phyloP scores from a whole-genome alignment of 2,797 vertebrate genomes.

The Danio choprae region DNA sequence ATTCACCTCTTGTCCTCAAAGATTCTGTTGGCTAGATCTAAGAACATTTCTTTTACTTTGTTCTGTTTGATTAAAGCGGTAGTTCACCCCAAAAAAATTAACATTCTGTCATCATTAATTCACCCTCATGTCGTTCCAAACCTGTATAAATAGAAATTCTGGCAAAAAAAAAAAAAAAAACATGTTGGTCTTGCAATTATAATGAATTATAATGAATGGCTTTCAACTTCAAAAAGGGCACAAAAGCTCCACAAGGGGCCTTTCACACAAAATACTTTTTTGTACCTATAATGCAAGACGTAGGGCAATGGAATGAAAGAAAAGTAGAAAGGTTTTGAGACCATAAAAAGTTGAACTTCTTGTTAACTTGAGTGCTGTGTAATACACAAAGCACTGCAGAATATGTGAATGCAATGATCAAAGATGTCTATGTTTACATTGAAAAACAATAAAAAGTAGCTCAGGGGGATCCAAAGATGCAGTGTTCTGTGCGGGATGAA shows the following conservation, averaged over 20 bases:
- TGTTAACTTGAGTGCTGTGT: neutral
- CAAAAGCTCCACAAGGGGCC: neutral
- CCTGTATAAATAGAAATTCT: neutral
- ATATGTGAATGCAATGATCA: neutral
- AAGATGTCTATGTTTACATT: neutral
- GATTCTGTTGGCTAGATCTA: slow-evolving; percentile 2
- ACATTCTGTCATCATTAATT: slow-evolving; percentile 4
- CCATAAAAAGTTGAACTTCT: neutral
- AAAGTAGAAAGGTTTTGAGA: neutral
- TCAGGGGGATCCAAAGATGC: neutral
- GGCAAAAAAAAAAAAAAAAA: slow-evolving; percentile 9
- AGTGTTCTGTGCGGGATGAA: neutral
- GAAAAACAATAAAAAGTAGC: neutral
- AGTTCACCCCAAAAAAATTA: neutral
- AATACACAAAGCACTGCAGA: neutral
- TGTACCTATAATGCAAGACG: neutral
- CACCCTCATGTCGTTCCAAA: slow-evolving; percentile 8
- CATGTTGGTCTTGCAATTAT: neutral
- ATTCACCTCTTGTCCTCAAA: neutral
- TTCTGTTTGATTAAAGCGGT: slow-evolving; percentile 12
- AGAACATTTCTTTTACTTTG: neutral
- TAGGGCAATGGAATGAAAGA: neutral
- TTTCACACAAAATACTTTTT: neutral
- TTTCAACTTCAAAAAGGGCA: slow-evolving; percentile 19
- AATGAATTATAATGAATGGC: slow-evolving; percentile 10